Evolutionary conservation across 2,888 invertebrate genomes (phyloP).

Genomic region (Poecilobothrus nobilitatus): DNA sequence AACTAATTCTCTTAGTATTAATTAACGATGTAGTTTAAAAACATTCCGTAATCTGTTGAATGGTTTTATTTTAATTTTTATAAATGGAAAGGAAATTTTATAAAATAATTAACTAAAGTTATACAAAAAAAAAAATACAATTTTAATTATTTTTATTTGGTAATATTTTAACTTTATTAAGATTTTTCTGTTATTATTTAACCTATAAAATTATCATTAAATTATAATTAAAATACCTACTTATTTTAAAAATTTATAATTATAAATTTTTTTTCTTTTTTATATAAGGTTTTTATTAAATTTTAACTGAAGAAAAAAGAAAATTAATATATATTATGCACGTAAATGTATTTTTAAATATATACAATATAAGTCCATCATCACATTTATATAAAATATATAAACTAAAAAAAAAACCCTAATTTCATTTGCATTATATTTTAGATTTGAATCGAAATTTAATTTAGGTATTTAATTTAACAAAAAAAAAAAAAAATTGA

Average conservation of each 20-base stretch:
- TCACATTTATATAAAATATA: neutral
- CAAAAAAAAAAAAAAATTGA: neutral
- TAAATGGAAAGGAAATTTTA: too few species aligned
- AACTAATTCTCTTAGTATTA: too few species aligned
- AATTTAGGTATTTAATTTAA: neutral
- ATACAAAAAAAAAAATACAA: too few species aligned
- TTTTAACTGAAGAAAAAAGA: neutral
- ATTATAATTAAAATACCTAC: neutral
- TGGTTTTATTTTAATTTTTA: too few species aligned
- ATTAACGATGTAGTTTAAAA: too few species aligned
- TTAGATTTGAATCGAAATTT: neutral
- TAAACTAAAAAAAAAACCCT: neutral
- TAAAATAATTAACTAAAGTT: too few species aligned
- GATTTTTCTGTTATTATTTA: neutral
- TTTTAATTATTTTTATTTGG: neutral
- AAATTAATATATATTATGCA: neutral
- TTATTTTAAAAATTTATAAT: neutral
- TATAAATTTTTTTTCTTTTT: neutral
- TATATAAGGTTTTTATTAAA: neutral
- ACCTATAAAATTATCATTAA: neutral
- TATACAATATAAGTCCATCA: neutral
- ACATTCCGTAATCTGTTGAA: too few species aligned
- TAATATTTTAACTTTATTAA: neutral
- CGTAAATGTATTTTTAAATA: neutral
- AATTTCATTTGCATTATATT: too few species aligned